Base-by-base conservation (phyloP, 2,113 vertebrate genomes). In the Gambusia affinis region DNA sequence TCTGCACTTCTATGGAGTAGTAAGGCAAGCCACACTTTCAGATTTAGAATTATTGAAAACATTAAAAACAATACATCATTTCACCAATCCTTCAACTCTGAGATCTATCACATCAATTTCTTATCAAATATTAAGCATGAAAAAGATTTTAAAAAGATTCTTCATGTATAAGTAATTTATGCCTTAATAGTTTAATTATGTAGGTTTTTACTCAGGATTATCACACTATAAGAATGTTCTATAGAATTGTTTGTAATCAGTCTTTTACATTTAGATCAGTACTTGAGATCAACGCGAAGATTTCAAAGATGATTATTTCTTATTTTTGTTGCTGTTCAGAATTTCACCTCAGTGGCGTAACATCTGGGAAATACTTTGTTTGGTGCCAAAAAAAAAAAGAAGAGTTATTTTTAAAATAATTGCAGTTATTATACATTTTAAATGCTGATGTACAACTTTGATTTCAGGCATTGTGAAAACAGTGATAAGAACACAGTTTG, bases 351-450 rank as follows among this genome's bases (percentile, higher is more conserved):
- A 75, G 66, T 71, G 81, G 79, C 37, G 28, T 66, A 63, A 80
- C 75, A 85, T 79, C 70, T 88, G 83, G 60, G 62, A 64, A 83
- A 80, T 44, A 33, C 51, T 3, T 39, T 12, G 47, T 24, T 37
- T 62, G 44, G 14, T 71, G 28, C 73, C 64, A 61, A 61, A 33
- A 71, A 47, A 66, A 72, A 19, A 47, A 66, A 74, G 65, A 71
- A 67, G 67, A 67, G 57, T 72, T 67, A 42, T 76, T 47, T 63
- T 57, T 57, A 78, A 67, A 63, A 63, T 63, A 63, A 63, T 42
- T 35, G 19, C 37, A 10, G 47, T 60, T 66, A 64, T 24, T 63
- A 66, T 62, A 65, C 68, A 72, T 69, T 80, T 76, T 37, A 66
- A 39, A 61, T 60, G 61, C 30, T 67, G 4, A 42, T 76, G 67